Percentiles rank a stretch among this genome's conserved stretches.
These are phyloP conservation scores for Hypothenemus hampei DNA, from an alignment of 1,140 invertebrate species.

Conservation along the genomic window DNA sequence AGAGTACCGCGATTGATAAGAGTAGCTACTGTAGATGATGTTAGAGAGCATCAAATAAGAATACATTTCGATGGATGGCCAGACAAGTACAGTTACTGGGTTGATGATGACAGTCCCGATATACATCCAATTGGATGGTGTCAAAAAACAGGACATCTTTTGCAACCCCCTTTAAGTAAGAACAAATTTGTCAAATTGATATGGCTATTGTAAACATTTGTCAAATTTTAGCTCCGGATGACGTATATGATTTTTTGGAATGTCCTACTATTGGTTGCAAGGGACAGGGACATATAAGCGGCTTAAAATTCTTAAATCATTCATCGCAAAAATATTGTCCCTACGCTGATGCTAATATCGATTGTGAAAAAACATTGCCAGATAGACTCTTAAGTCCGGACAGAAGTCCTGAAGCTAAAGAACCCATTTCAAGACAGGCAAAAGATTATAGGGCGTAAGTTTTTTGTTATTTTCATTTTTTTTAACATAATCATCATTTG, in stretches of 20 bases:
- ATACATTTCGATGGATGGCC: constrained; percentile 92
- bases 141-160: constrained; percentile 75
- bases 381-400: constrained; percentile 50
- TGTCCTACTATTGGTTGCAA: constrained; percentile 74
- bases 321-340: constrained; percentile 76
- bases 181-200: constrained; percentile 18
- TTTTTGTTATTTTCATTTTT: not conserved
- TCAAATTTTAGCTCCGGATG: constrained; percentile 53
- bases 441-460: constrained; percentile 29
- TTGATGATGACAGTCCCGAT: constrained; percentile 85
- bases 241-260: constrained; percentile 54
- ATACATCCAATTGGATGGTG: constrained; percentile 92
- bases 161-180: constrained; percentile 77
- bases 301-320: constrained; percentile 71
- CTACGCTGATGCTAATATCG: constrained; percentile 68
- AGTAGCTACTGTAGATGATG: constrained; percentile 77
- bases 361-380: constrained; percentile 52
- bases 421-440: constrained; percentile 44
- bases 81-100: constrained; percentile 79
- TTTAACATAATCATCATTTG: not conserved
- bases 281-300: constrained; percentile 72
- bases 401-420: constrained; percentile 37
- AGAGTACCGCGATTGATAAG: constrained; percentile 70
- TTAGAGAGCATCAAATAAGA: constrained; percentile 71
- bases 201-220: not conserved